Conservation (phyloP, 2,797 vertebrate genomes). For the Tauraco hartlaubi region DNA sequence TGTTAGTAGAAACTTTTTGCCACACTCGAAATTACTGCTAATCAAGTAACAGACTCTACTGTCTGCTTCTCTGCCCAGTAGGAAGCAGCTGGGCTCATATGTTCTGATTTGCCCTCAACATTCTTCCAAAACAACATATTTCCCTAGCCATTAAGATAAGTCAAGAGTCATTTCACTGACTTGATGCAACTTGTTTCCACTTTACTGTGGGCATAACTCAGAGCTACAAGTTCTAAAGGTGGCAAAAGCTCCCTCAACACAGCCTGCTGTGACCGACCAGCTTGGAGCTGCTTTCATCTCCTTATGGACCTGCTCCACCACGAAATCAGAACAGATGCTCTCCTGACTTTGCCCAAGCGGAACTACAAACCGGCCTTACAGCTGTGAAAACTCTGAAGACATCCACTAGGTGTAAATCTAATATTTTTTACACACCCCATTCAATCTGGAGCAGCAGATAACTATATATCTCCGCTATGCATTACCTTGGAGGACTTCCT, state of each 20-base stretch:
- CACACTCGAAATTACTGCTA: not conserved
- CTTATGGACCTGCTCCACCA: not conserved
- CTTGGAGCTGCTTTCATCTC: fast-evolving
- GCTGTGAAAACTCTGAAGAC: not conserved
- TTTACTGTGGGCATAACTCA: not conserved
- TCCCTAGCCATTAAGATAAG: not conserved
- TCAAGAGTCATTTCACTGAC: not conserved
- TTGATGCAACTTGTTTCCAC: not conserved
- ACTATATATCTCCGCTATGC: not conserved
- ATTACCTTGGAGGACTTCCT: not conserved
- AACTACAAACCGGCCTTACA: not conserved
- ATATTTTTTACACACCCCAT: not conserved
- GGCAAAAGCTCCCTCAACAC: not conserved
- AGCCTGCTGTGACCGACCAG: not conserved
- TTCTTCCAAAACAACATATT: not conserved
- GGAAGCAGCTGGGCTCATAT: not conserved
- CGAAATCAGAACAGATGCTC: fast-evolving
- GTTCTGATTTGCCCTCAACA: not conserved
- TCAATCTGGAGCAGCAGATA: not conserved
- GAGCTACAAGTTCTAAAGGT: not conserved
- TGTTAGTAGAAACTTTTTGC: not conserved
- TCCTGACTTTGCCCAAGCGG: not conserved
- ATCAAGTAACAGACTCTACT: not conserved
- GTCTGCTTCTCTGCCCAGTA: not conserved
- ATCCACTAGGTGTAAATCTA: not conserved